Evolutionary conservation across 2,797 vertebrate genomes (phyloP), one percentile per base, ranked within the genome.

Genomic region (Loriculus beryllinus): DNA sequence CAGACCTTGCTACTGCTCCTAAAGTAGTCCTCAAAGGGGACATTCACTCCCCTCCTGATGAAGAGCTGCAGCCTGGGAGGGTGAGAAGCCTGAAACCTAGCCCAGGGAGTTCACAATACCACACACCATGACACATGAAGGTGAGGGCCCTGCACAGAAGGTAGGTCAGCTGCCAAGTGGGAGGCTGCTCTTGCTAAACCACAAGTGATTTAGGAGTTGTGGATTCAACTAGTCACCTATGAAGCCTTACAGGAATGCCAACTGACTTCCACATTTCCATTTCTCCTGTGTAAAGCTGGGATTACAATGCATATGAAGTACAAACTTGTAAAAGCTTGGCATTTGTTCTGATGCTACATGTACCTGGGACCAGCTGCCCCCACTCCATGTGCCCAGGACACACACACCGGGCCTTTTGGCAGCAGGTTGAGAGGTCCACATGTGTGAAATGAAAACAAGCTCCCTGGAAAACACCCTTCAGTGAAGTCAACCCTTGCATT

Each of bases 211-310:
- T 17, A 45, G 25, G 52, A 78, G 45, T 2, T 42, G n/a, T 17
- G 45, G 51, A 74, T 81, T 59, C 54, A 76, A 26, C 14, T 65
- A 5, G 22, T 33, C 26, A 76, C 4, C 42, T 57, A 12, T 7
- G 4, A 65, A 47, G 13, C n/a, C 29, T 70, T 63, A 64, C 8
- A 70, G 35, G 26, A 9, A 31, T 42, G 20, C 17, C 29, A 33
- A 47, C 7, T 11, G 2, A 72, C 14, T 49, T 57, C 39, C 7
- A 7, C 0, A 0, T 33, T 63, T 72, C 40, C 23, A 16, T 22
- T 88, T 74, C 72, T 90, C 56, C 65, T 25, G 11, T 26, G 26
- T 65, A 74, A 78, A 85, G 19, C 35, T 12, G 14, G n/a, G 35
- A 49, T 67, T 83, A n/a, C 7, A 57, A 82, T 0, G 7, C 40